Conservation (phyloP, 92 coral and sea anemone genomes). For the Epizoanthus scotinus region DNA sequence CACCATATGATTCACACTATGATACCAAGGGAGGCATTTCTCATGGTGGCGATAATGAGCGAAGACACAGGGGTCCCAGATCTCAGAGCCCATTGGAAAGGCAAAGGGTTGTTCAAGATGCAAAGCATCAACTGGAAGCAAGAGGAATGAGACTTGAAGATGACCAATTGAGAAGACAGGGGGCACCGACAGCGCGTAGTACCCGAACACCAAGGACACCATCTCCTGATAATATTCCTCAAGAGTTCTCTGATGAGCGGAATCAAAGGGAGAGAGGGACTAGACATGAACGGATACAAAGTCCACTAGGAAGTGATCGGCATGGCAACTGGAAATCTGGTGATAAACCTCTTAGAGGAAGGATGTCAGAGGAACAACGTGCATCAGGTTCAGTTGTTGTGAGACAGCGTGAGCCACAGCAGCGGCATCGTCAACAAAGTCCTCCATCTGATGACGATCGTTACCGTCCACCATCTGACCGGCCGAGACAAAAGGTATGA, state of each 20-base stretch:
- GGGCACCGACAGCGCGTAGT: background rate
- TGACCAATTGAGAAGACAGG: slow-evolving; percentile 22
- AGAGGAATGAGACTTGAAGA: slow-evolving; percentile 7
- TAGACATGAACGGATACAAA: slow-evolving; percentile 21
- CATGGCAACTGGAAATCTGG: slow-evolving; percentile 33
- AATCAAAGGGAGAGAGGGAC: slow-evolving; percentile 23
- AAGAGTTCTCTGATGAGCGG: background rate
- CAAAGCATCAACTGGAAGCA: slow-evolving; percentile 6
- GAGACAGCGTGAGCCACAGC: slow-evolving; percentile 8
- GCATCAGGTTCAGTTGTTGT: too few species aligned
- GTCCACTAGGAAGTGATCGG: slow-evolving; percentile 14
- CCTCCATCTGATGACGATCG: slow-evolving; percentile 23
- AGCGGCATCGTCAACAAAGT: slow-evolving; percentile 16
- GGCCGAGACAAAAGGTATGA: slow-evolving; percentile 32
- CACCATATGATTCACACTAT: slow-evolving; percentile 24
- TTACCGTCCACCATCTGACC: background rate
- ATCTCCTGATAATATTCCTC: slow-evolving; percentile 10
- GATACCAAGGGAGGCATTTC: slow-evolving; percentile 17
- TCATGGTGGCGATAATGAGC: background rate
- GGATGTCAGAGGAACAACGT: background rate
- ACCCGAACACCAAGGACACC: slow-evolving; percentile 4
- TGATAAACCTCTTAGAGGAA: slow-evolving; percentile 12
- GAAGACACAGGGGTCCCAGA: background rate
- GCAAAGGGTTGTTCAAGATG: slow-evolving; percentile 21
- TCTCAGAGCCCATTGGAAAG: slow-evolving; percentile 11